Percentiles rank a stretch among this genome's conserved stretches.
Evolutionary conservation across 2,113 vertebrate genomes (phyloP).

Genomic region (Chloropsis hardwickii): DNA sequence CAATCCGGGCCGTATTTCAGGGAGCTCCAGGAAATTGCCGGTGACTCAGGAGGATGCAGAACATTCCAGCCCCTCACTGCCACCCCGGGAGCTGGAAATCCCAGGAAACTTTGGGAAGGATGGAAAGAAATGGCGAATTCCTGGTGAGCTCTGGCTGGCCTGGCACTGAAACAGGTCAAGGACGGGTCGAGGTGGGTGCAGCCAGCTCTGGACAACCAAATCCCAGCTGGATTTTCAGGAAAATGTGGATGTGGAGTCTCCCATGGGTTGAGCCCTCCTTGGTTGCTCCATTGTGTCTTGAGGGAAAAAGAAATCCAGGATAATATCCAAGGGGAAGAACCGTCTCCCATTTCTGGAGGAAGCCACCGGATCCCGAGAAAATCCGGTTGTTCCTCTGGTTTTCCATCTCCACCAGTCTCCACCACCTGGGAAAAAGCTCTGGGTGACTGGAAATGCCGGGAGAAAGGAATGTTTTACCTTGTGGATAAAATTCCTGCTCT

Average conservation of each 20-base stretch:
- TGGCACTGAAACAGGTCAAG: not conserved
- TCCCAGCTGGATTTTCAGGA: not conserved
- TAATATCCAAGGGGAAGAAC: not conserved
- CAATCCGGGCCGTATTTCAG: accelerated
- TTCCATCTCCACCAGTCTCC: not conserved
- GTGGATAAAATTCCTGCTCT: not conserved
- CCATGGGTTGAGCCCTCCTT: not conserved
- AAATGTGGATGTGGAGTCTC: not conserved
- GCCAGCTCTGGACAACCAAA: not conserved
- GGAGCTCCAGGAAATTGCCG: not conserved
- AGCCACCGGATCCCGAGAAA: not conserved
- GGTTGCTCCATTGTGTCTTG: accelerated
- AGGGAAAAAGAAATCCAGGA: not conserved
- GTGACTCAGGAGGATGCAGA: not conserved
- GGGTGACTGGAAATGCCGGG: not conserved
- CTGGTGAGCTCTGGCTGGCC: not conserved
- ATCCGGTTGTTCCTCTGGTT: not conserved
- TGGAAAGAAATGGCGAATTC: not conserved
- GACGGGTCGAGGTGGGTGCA: not conserved
- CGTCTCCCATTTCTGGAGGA: not conserved
- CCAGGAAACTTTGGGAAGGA: not conserved
- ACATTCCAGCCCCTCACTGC: not conserved
- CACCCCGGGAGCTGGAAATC: not conserved
- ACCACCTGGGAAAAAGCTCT: not conserved
- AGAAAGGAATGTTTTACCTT: not conserved